Base-by-base conservation (phyloP, 2,888 invertebrate species). In the Euzetes globulus region DNA sequence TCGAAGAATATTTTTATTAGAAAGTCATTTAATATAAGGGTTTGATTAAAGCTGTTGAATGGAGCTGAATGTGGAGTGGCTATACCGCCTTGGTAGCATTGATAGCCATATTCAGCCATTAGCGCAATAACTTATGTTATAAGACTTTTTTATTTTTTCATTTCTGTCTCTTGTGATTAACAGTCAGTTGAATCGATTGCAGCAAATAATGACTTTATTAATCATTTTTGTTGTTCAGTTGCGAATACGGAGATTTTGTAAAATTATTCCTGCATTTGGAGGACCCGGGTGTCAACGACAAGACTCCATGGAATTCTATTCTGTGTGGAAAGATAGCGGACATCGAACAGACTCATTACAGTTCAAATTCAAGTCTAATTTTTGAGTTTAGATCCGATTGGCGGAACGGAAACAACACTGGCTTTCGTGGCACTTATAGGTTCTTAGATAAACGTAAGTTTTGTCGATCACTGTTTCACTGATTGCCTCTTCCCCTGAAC, bases 211-310 rank as follows among this genome's bases (percentile, higher is more conserved):
- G 5, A 9, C 9, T 6, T 33, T 33, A 33, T 33, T 33, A 33
- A 33, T 33, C 33, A 33, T 33, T 5, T 50, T 25, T 47, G 11
- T 17, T 27, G 22, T 2, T 33, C 41, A 91, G 91, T 79, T 91
- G 91, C 82, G 85, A 87, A 76, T 86, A 87, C 71, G 89, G 89
- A 0, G 91, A 91, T 83, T 91, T 88, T 83, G 83, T 91, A 78
- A 90, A 91, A 83, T 87, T 91, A 74, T 91, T 90, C 84, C 86
- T 88, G 72, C 90, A 91, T 80, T 86, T 91, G 77, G 86, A 86
- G 76, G 87, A 87, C 0, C 79, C 81, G 9, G 86, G 86, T 33
- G 88, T 91, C 80, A 90, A 89, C 82, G 91, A 91, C 83, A 87
- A 89, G 76, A 90, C 90, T 5, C 88, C 88, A 15, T 90, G 90